A percentile compares a stretch with the other conserved stretches of the same genome.
Conservation (phyloP, 2,888 invertebrate genomes). For the Eilema caniola region DNA sequence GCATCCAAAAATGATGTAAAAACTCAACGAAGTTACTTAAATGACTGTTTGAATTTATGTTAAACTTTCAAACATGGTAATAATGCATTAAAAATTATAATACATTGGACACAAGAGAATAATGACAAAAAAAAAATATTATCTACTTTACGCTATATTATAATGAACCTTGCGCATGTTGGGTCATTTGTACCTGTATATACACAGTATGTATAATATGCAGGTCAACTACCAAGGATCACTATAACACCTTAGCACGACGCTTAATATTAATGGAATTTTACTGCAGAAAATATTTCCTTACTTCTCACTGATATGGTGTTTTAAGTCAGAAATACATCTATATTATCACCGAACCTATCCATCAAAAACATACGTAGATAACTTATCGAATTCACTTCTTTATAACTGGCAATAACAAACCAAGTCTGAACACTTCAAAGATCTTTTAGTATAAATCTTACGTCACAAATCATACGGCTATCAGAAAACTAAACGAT, state of each 20-base stretch:
- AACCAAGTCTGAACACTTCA: conserved; percentile 12
- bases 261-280: conserved; percentile 56
- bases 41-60: conserved; percentile 17
- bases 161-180: not conserved
- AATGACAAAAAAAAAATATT: conserved; percentile 22
- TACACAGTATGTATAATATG: not conserved
- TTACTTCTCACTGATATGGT: conserved; percentile 8
- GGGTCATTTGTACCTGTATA: not conserved
- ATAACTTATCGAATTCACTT: conserved; percentile 8
- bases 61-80: conserved; percentile 22
- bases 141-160: conserved; percentile 7
- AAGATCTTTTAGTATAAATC: conserved; percentile 33
- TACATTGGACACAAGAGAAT: conserved; percentile 19
- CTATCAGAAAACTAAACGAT: conserved; percentile 36
- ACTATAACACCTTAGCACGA: conserved; percentile 30
- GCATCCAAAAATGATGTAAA: conserved; percentile 16
- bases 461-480: conserved; percentile 38
- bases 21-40: conserved; percentile 21
- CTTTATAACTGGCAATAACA: not conserved
- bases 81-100: conserved; percentile 22
- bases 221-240: not conserved
- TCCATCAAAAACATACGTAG: conserved; percentile 3
- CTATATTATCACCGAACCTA: conserved; percentile 1
- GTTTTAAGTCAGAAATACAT: conserved; percentile 6
- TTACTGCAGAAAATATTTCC: conserved; percentile 31